phyloP scores from a whole-genome alignment of 92 coral and sea anemone genomes.

The Metridium senile region DNA sequence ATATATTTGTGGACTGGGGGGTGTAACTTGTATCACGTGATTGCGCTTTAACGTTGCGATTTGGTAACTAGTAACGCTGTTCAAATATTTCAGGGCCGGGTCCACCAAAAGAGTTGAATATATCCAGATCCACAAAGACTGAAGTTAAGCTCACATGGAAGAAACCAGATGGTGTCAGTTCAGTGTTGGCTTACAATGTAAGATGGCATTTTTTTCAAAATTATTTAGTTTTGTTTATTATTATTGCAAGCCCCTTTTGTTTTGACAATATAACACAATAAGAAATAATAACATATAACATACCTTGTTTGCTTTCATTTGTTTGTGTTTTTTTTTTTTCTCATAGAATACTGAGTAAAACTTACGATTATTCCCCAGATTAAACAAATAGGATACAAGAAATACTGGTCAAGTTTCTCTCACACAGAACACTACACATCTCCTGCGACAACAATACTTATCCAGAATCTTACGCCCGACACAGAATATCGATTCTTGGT shows the following conservation, averaged over 20 bases:
- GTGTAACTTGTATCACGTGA: too few species aligned
- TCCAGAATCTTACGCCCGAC: conserved; percentile 12
- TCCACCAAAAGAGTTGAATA: neutral
- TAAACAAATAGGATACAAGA: conserved; percentile 1
- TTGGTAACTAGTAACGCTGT: neutral
- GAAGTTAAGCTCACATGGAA: neutral
- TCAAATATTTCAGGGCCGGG: neutral
- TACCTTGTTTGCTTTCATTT: too few species aligned
- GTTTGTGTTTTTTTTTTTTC: too few species aligned
- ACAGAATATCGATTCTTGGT: conserved; percentile 15
- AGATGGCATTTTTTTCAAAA: neutral
- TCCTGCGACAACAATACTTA: neutral
- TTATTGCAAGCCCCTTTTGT: too few species aligned
- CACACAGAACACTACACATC: neutral
- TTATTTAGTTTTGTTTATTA: too few species aligned
- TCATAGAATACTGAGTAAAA: too few species aligned
- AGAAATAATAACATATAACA: too few species aligned
- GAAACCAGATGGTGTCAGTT: neutral
- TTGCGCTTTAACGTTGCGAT: neutral
- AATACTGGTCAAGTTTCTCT: conserved; percentile 1
- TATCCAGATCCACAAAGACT: neutral
- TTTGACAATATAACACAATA: too few species aligned
- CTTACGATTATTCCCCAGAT: neutral
- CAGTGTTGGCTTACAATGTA: neutral
- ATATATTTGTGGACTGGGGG: neutral